Evolutionary conservation across 2,888 invertebrate species (phyloP), one percentile per base, ranked within the genome.

Genomic region (Encarsia formosa): DNA sequence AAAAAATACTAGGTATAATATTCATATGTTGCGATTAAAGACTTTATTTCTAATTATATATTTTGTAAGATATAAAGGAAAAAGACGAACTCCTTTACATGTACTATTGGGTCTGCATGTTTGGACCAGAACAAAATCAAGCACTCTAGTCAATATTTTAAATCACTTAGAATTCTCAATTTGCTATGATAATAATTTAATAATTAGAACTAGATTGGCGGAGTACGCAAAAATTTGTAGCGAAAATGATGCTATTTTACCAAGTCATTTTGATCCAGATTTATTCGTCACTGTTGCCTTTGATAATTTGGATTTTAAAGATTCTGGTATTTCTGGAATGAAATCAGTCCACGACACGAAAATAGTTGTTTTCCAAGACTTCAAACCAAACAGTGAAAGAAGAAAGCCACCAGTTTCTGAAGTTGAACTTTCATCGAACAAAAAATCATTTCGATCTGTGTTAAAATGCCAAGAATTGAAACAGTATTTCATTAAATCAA

Each of bases 1-100:
- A n/a, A n/a, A n/a, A n/a, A n/a, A n/a, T n/a, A n/a, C n/a, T n/a
- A n/a, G n/a, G n/a, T n/a, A n/a, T n/a, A n/a, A n/a, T n/a, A n/a
- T n/a, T n/a, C n/a, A n/a, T n/a, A n/a, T n/a, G 15, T 29, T 29
- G 8, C 16, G n/a, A 59, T 49, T 57, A 1, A 54, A 52, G 35
- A 16, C 34, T 9, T 42, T 56, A 24, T 59, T 41, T 41, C 54
- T 54, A 32, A 55, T 53, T 13, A 51, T 57, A 34, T 54, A 37
- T 47, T 56, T 42, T 42, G 50, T 56, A 26, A 20, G 44, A 5
- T 42, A 57, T 20, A 50, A 50, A 42, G 52, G 53, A n/a, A 29
- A 29, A 8, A 47, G 49, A n/a, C n/a, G n/a, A 59, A 59, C 59
- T 13, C 56, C 56, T 34, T 44, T 59, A 6, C 59, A 59, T n/a